Conservation (phyloP, 2,888 invertebrate genomes). For the Esperia sulphurella region DNA sequence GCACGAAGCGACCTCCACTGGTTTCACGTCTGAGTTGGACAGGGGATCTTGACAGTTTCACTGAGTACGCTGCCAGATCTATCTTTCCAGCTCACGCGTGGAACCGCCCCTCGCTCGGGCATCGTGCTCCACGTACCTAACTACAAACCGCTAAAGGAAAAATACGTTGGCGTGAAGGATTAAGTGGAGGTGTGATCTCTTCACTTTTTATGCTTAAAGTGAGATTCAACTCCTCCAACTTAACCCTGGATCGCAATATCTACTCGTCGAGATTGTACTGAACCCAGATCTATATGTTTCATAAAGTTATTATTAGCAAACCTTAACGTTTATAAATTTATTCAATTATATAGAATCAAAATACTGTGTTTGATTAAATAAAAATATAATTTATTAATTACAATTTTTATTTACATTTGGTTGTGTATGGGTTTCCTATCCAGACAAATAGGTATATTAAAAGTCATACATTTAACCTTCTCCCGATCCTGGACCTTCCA, state of each 20-base stretch:
- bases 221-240: constrained; percentile 81
- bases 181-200: constrained; percentile 81
- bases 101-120: constrained; percentile 34
- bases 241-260: constrained; percentile 68
- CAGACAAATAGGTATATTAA: too few species aligned
- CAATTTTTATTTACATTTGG: too few species aligned
- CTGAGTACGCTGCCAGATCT: constrained; percentile 74
- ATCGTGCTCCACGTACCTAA: background rate
- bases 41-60: constrained; percentile 78
- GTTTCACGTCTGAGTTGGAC: constrained; percentile 78
- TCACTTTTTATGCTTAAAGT: constrained; percentile 78
- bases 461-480: too few species aligned
- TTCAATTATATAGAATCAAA: too few species aligned
- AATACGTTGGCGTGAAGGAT: constrained; percentile 52
- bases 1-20: constrained; percentile 1
- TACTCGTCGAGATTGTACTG: constrained; percentile 20
- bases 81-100: constrained; percentile 80
- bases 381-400: too few species aligned
- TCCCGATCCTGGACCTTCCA: too few species aligned
- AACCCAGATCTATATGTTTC: too few species aligned
- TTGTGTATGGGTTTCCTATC: too few species aligned
- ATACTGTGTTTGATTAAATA: too few species aligned
- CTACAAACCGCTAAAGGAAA: background rate
- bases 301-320: too few species aligned
- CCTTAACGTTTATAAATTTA: too few species aligned